Percentiles rank a stretch among this genome's conserved stretches.
Evolutionary conservation across 2,113 vertebrate genomes (phyloP).

Genomic region (Mungos mungo): DNA sequence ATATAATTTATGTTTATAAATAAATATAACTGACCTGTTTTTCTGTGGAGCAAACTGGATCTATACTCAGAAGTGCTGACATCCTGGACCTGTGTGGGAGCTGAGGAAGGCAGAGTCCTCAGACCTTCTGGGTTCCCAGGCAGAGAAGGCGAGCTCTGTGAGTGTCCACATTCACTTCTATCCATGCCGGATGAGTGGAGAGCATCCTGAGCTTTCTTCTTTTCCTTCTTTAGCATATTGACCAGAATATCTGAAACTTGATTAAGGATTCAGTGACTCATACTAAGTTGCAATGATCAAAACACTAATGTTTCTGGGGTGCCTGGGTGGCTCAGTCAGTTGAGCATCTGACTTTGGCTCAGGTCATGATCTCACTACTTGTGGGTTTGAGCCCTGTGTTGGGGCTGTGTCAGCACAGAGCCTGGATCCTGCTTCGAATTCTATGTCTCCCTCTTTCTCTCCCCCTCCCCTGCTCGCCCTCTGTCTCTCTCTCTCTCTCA

Average conservation of each 20-base stretch:
- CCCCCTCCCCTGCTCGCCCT: no score
- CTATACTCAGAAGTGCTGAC: neutral
- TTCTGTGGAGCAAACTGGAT: conserved; percentile 60
- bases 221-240: conserved; percentile 94
- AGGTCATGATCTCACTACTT: no score
- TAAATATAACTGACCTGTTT: conserved; percentile 80
- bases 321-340: no score
- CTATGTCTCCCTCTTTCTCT: no score
- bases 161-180: neutral
- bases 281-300: neutral
- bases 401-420: no score
- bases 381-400: no score
- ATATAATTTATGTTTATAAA: neutral
- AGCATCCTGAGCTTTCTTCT: conserved; percentile 86
- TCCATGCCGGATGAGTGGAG: conserved; percentile 71
- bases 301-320: neutral
- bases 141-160: conserved; percentile 43
- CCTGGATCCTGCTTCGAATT: no score
- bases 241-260: conserved; percentile 89
- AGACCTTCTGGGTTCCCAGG: neutral
- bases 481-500: no score
- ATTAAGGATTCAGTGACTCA: conserved; percentile 79
- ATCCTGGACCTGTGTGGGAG: conserved; percentile 49
- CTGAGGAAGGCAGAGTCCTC: neutral
- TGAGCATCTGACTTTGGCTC: no score